Conservation (phyloP, 2,888 invertebrate species). For the Phaedon cochleariae region DNA sequence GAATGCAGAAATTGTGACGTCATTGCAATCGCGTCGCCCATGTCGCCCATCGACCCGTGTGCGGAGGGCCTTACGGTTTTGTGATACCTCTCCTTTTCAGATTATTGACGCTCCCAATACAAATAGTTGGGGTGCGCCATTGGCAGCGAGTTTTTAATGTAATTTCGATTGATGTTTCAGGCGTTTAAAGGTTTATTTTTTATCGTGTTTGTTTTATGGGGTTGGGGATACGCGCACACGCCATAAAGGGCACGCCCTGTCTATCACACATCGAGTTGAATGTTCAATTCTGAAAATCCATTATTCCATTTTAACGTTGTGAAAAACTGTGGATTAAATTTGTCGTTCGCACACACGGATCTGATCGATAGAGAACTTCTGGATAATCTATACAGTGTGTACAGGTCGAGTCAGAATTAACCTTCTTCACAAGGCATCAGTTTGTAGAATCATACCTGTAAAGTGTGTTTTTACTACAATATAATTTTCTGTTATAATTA, state of each 20-base stretch:
- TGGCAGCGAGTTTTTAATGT: slow-evolving; percentile 33
- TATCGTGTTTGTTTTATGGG: slow-evolving; percentile 30
- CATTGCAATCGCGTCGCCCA: too few relatives aligned
- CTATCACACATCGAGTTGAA: slow-evolving; percentile 1
- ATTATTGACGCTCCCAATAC: not conserved
- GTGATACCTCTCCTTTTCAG: too few relatives aligned
- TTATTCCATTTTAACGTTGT: not conserved
- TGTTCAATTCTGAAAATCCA: not conserved
- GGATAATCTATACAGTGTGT: too few relatives aligned
- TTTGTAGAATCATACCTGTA: too few relatives aligned
- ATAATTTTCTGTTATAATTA: too few relatives aligned
- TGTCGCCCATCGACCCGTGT: too few relatives aligned
- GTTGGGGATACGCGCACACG: not conserved
- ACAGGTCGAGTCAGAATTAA: too few relatives aligned
- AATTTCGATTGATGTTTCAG: slow-evolving; percentile 43
- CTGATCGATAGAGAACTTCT: too few relatives aligned
- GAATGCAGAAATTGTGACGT: too few relatives aligned
- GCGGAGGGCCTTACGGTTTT: too few relatives aligned
- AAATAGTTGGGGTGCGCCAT: not conserved
- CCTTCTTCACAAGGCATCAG: too few relatives aligned
- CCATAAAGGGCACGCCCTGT: not conserved
- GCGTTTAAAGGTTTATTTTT: slow-evolving; percentile 59
- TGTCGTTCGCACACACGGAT: not conserved
- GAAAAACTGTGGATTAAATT: not conserved
- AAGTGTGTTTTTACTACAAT: too few relatives aligned